Base-by-base conservation (phyloP, 1,140 invertebrate genomes). In the Asbolus verrucosus region DNA sequence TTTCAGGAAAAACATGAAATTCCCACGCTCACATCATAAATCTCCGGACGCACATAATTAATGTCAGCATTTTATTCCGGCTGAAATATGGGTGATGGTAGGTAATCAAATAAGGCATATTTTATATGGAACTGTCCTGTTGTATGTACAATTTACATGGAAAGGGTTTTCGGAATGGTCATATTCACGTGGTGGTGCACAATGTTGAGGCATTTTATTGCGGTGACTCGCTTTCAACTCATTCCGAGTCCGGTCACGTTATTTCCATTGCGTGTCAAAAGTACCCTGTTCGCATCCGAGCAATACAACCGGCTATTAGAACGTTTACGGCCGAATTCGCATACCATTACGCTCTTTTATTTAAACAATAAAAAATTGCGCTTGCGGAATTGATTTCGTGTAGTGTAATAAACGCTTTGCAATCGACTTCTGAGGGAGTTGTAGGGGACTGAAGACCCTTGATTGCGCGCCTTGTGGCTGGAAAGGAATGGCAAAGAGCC, bases 91-190 rank as follows among this genome's bases (percentile, higher is more conserved):
- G n/a, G n/a, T n/a, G n/a, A n/a, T n/a, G n/a, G n/a, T n/a, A n/a
- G n/a, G 46, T 54, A 54, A 54, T 54, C 46, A 54, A 54, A 54
- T 54, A 54, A 54, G 46, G 46, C 46, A 54, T 54, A 54, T 54
- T 54, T 54, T 54, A 54, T 30, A 27, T 11, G 19, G 11, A 30
- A 54, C 21, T 4, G 46, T 5, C 21, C 46, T 54, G 46, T 54
- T 46, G 43, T 50, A 9, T 11, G 43, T 21, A 50, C 43, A 50
- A 27, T 54, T 24, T 54, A 54, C 46, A 54, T 54, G 46, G 46
- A 54, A 54, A 54, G 46, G 46, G 46, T 54, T 54, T n/a, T 54
- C 46, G 46, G 46, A 54, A 13, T 27, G 46, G 46, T 54, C 46
- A 54, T 54, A 54, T 54, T 54, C 46, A 54, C 43, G 21, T 24